Percentiles rank a stretch among this genome's conserved stretches.
Evolutionary conservation across 2,888 invertebrate genomes (phyloP).

Genomic region (Megastigmus dorsalis): DNA sequence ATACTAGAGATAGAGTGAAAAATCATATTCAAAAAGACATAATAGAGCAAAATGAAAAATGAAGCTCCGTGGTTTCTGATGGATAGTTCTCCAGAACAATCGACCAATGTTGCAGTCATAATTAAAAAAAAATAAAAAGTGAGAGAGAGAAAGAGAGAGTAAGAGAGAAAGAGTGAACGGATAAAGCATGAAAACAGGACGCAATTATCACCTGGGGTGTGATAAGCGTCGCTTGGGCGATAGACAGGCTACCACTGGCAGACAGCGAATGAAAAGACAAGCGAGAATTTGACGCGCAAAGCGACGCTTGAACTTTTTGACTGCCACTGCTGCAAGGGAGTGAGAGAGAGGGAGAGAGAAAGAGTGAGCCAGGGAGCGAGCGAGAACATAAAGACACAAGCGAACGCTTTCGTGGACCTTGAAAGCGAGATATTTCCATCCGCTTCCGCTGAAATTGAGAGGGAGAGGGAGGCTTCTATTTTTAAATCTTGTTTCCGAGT

Average conservation of each 20-base stretch:
- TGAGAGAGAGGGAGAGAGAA: neutral
- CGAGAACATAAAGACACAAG: constrained; percentile 21
- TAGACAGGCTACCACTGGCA: no score
- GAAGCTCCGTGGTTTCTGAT: no score
- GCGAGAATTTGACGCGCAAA: constrained; percentile 21
- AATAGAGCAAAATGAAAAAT: no score
- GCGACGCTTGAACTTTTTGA: constrained; percentile 44
- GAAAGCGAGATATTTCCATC: constrained; percentile 56
- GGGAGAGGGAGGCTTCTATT: constrained; percentile 47
- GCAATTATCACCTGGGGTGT: constrained; percentile 4
- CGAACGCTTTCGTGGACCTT: constrained; percentile 40
- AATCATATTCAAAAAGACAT: no score
- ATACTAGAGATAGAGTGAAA: no score
- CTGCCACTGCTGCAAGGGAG: constrained; percentile 7
- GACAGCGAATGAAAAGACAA: no score
- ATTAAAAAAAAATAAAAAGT: no score
- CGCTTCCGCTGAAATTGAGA: constrained; percentile 51
- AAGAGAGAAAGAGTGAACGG: no score
- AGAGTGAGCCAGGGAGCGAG: constrained; percentile 11
- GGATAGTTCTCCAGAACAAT: no score
- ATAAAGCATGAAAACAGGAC: no score
- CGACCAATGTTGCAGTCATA: no score
- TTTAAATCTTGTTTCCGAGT: constrained; percentile 49
- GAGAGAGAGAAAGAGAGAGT: no score
- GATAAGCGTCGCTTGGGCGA: constrained; percentile 7